Base-by-base conservation (phyloP, 64 coral and sea anemone genomes). In the Dendrophyllia cribrosa region DNA sequence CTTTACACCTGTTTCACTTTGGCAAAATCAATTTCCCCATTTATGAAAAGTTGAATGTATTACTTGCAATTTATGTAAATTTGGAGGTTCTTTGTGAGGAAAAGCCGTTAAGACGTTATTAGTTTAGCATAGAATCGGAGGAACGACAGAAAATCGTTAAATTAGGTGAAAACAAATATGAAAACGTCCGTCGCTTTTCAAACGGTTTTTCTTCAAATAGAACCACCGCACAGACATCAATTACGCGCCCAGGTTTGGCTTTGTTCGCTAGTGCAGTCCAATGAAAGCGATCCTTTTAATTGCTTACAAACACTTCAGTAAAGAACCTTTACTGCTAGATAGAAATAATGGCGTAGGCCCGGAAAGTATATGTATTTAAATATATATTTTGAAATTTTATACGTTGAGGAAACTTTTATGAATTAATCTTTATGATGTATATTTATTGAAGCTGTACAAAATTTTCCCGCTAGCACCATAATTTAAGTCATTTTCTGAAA, bases 321-420 rank as follows among this genome's bases (percentile, higher is more conserved):
- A 59, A 88, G 72, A 88, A 63, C 68, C 59, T 87, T 55, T 76
- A 76, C 68, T 72, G 58, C 86, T 76, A 58, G 86, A 74, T 71
- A 75, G 23, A 73, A 74, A 74, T 76, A 88, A 88, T 72, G 86
- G 86, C 86, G 56, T 88, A 58, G 68, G 68, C 72, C 72, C 49
- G 68, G 85, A 88, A 58, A 72, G 86, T 78, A 79, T 82, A 91
- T 84, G 80, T 84, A 84, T 84, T 84, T 84, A 93, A 78, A 87
- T 77, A 92, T 92, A 93, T 93, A 93, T 93, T 93, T 93, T 93
- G 82, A 87, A 87, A 93, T 93, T 93, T 93, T 93, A 72, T 93
- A 93, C 63, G 59, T 93, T 77, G 85, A 93, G 81, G 83, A 93
- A 87, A 77, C 71, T 93, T 93, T 93, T 93, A 93, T 93, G 91